These are phyloP conservation scores for Sander lucioperca DNA, from an alignment of 2,113 vertebrate genomes.

Conservation along the genomic window DNA sequence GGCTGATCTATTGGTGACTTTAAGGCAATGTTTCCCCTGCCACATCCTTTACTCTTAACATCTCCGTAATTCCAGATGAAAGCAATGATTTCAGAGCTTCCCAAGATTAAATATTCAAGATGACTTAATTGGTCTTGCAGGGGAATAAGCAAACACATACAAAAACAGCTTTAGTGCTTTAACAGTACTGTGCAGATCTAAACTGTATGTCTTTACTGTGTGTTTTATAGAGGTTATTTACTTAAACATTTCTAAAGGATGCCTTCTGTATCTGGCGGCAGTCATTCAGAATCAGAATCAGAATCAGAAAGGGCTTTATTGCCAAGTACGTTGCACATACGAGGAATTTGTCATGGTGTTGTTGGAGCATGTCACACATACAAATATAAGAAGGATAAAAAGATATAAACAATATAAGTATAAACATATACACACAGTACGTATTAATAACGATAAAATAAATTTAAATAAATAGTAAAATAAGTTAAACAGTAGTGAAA, in stretches of 20 bases:
- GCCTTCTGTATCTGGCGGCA: not conserved
- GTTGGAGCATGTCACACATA: too few relatives aligned
- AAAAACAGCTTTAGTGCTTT: slow-evolving; percentile 26
- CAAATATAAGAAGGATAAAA: too few relatives aligned
- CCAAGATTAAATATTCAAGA: slow-evolving; percentile 36
- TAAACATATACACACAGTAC: too few relatives aligned
- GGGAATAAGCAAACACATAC: slow-evolving; percentile 21
- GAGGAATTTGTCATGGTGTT: too few relatives aligned
- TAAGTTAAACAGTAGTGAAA: too few relatives aligned
- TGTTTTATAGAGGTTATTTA: not conserved
- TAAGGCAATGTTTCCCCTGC: not conserved
- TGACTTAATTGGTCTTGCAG: not conserved
- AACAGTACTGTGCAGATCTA: not conserved
- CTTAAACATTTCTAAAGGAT: not conserved
- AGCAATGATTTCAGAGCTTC: not conserved
- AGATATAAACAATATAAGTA: too few relatives aligned
- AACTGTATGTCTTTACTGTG: not conserved
- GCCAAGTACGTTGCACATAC: too few relatives aligned
- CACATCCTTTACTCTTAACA: not conserved
- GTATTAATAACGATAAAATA: too few relatives aligned
- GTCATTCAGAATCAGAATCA: too few relatives aligned
- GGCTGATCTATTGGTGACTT: too few relatives aligned
- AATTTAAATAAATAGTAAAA: too few relatives aligned
- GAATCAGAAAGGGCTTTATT: too few relatives aligned
- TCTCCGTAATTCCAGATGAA: not conserved